phyloP scores from a whole-genome alignment of 2,888 invertebrate species.

The Hyppa rectilinea region DNA sequence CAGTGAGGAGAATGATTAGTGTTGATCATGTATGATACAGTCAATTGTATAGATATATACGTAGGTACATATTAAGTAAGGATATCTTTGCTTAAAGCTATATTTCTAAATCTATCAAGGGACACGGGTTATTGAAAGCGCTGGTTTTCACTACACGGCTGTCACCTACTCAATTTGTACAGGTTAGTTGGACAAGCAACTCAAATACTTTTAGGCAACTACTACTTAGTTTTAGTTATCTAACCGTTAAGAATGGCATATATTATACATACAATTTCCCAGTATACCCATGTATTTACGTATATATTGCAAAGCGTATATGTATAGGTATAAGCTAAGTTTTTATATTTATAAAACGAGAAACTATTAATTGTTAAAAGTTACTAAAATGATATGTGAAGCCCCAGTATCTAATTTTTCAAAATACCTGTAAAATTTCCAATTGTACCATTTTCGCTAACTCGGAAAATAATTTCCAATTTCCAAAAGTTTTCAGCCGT shows the following conservation, averaged over 20 bases:
- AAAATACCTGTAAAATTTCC: slow-evolving; percentile 87
- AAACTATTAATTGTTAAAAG: slow-evolving; percentile 62
- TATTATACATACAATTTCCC: slow-evolving; percentile 47
- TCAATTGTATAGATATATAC: slow-evolving; percentile 69
- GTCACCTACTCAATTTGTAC: slow-evolving; percentile 69
- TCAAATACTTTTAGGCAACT: slow-evolving; percentile 54
- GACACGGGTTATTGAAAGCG: slow-evolving; percentile 66
- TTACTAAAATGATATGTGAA: slow-evolving; percentile 74
- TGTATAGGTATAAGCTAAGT: slow-evolving; percentile 66
- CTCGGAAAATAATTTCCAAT: slow-evolving; percentile 83
- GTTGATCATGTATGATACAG: slow-evolving; percentile 72
- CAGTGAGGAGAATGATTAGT: slow-evolving; percentile 73
- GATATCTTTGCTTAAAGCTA: slow-evolving; percentile 60
- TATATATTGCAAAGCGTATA: slow-evolving; percentile 72
- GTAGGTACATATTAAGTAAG: slow-evolving; percentile 67
- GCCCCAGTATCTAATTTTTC: slow-evolving; percentile 82
- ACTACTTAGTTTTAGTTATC: slow-evolving; percentile 47
- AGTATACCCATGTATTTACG: slow-evolving; percentile 66
- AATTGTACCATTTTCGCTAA: slow-evolving; percentile 88
- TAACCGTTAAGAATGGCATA: slow-evolving; percentile 52
- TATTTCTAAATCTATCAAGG: slow-evolving; percentile 65
- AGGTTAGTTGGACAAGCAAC: slow-evolving; percentile 75
- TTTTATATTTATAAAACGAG: slow-evolving; percentile 63
- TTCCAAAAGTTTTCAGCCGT: slow-evolving; percentile 85
- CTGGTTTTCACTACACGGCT: slow-evolving; percentile 68